Percentiles rank a stretch among this genome's conserved stretches.
phyloP scores from a whole-genome alignment of 2,113 vertebrate genomes.

The Phoenicopterus ruber region DNA sequence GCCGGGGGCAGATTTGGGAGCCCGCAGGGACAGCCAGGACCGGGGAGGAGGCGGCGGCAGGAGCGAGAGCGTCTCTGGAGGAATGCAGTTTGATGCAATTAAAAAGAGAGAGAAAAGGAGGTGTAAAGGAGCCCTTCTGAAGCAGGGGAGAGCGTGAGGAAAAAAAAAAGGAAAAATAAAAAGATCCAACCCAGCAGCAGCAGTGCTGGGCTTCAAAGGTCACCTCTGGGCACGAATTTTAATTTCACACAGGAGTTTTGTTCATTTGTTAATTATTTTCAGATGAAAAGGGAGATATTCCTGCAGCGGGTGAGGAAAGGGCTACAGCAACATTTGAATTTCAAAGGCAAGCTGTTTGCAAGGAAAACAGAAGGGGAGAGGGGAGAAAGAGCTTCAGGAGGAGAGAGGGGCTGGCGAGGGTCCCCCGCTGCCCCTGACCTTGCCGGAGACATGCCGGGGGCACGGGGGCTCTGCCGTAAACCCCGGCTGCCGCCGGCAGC shows the following conservation, averaged over 20 bases:
- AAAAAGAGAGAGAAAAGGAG: background rate
- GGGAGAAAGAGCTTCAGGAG: background rate
- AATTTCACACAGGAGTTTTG: constrained; percentile 46
- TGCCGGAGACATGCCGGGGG: fast-evolving
- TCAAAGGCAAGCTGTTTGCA: constrained; percentile 68
- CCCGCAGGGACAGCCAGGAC: background rate
- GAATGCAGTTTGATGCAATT: background rate
- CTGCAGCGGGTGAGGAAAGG: background rate
- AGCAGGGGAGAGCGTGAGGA: background rate
- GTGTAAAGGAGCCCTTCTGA: background rate
- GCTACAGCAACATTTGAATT: constrained; percentile 67
- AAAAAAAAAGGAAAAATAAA: background rate
- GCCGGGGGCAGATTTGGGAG: background rate
- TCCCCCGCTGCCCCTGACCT: background rate
- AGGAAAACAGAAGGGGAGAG: constrained; percentile 23
- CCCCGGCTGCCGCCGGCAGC: fast-evolving
- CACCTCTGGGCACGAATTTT: constrained; percentile 71
- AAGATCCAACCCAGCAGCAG: background rate
- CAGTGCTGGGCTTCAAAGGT: constrained; percentile 35
- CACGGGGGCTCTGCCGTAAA: fast-evolving
- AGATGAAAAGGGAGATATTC: constrained; percentile 65
- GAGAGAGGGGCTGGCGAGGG: background rate
- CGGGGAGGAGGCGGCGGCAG: fast-evolving
- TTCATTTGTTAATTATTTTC: constrained; percentile 64
- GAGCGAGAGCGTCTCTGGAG: background rate